Conservation (phyloP, 2,797 vertebrate genomes). For the Myotis planiceps region DNA sequence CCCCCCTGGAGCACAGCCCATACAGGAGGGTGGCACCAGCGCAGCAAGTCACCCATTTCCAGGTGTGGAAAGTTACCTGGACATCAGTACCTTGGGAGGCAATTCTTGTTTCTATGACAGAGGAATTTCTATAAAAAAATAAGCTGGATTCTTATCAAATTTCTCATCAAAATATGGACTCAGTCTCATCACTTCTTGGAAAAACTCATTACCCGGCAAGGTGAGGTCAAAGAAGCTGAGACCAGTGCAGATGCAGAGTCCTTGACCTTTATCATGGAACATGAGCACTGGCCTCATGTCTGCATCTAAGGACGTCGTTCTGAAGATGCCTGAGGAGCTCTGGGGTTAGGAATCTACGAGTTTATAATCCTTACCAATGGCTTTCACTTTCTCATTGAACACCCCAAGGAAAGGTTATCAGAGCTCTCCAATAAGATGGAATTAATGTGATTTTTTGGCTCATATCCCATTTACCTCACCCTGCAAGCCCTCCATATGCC, state of each 20-base stretch:
- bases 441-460: neutral
- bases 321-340: neutral
- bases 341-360: neutral
- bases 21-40: fast-evolving
- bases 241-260: fast-evolving
- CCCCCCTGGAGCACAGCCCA: neutral
- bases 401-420: neutral
- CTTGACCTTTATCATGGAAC: neutral
- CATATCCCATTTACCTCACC: neutral
- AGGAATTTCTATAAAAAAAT: neutral
- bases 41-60: neutral
- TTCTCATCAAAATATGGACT: neutral
- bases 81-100: neutral
- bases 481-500: neutral
- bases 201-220: neutral
- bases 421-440: neutral
- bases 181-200: neutral
- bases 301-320: neutral
- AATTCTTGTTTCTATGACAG: neutral
- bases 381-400: neutral
- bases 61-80: neutral
- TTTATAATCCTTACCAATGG: neutral
- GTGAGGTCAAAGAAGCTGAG: neutral
- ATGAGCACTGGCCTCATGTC: neutral
- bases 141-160: neutral